A percentile compares a stretch with the other conserved stretches of the same genome.
These are phyloP conservation scores for Argyra leucocephala DNA, from an alignment of 2,888 invertebrate species.

Conservation along the genomic window DNA sequence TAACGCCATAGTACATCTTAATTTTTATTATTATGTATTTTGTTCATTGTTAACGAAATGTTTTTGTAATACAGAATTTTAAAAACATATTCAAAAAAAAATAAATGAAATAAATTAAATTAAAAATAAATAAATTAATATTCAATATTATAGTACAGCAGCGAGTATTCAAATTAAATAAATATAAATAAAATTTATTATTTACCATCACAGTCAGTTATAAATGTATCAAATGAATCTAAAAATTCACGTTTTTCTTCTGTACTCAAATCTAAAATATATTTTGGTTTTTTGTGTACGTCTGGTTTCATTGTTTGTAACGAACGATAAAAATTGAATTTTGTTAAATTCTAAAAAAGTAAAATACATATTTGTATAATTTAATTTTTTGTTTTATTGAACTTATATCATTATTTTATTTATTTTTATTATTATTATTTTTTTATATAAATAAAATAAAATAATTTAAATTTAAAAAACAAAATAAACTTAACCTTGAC, in stretches of 20 bases:
- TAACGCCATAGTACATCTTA: constrained; percentile 40
- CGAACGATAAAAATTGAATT: not conserved
- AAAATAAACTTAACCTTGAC: not conserved
- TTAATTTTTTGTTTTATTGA: not conserved
- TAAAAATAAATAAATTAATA: too few species aligned
- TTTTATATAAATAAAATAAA: not conserved
- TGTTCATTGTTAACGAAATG: too few species aligned
- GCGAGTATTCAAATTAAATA: too few species aligned
- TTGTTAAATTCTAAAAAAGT: not conserved
- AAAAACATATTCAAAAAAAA: too few species aligned
- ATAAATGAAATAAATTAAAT: too few species aligned
- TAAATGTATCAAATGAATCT: constrained; percentile 47
- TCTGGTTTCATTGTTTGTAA: not conserved
- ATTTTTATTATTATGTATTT: not conserved
- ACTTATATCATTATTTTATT: not conserved
- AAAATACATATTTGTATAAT: not conserved
- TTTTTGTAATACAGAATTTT: too few species aligned
- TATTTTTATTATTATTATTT: not conserved
- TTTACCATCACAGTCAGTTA: constrained; percentile 53
- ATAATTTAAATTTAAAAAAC: not conserved
- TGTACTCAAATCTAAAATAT: constrained; percentile 31
- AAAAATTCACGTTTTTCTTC: constrained; percentile 40
- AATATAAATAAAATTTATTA: not conserved
- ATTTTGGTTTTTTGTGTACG: constrained; percentile 18
- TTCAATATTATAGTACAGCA: too few species aligned